A percentile compares a stretch with the other conserved stretches of the same genome.
phyloP scores from a whole-genome alignment of 2,888 invertebrate genomes.

The Apodemia mormo region DNA sequence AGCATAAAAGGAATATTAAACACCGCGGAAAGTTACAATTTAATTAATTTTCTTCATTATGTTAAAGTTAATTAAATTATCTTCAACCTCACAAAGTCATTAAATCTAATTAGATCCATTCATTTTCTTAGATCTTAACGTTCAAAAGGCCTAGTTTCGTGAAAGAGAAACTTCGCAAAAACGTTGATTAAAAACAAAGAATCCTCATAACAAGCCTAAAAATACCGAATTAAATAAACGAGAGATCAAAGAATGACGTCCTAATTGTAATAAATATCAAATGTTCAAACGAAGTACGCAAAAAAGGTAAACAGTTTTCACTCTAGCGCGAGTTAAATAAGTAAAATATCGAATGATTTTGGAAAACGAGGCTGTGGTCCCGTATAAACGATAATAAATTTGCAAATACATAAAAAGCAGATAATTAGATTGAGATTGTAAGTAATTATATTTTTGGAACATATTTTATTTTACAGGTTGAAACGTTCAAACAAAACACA shows the following conservation, averaged over 20 bases:
- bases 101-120: conserved; percentile 8
- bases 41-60: too few relatives aligned
- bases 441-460: too few relatives aligned
- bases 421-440: too few relatives aligned
- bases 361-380: background rate
- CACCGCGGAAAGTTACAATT: too few relatives aligned
- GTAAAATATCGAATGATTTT: background rate
- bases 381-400: background rate
- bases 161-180: background rate
- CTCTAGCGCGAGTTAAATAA: conserved; percentile 5
- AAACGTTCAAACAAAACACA: too few relatives aligned
- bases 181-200: conserved; percentile 16
- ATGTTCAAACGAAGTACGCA: conserved; percentile 8
- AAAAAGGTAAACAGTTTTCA: conserved; percentile 14
- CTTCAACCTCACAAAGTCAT: background rate
- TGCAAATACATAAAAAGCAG: too few relatives aligned
- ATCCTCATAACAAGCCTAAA: conserved; percentile 9
- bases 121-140: conserved; percentile 1
- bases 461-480: too few relatives aligned
- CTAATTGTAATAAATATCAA: conserved; percentile 24
- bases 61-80: background rate
- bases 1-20: too few relatives aligned
- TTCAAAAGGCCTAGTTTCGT: conserved; percentile 13
- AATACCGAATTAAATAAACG: conserved; percentile 1
- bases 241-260: conserved; percentile 19